phyloP scores from a whole-genome alignment of 1,140 invertebrate species.

The Meloidogyne chitwoodi region DNA sequence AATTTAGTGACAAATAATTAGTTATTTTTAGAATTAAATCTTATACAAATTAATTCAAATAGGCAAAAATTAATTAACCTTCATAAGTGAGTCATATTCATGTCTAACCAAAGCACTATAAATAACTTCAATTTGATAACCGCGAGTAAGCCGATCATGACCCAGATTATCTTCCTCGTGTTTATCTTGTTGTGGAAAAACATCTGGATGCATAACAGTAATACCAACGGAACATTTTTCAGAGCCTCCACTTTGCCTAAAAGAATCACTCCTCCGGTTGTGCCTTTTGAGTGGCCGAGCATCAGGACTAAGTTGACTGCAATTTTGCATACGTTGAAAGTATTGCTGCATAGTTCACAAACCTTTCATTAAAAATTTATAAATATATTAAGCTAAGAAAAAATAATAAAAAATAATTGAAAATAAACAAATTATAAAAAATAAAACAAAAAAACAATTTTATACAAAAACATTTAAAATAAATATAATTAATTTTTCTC shows the following conservation, averaged over 20 bases:
- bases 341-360: constrained; percentile 3
- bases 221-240: neutral
- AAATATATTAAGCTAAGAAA: too few relatives aligned
- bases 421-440: too few relatives aligned
- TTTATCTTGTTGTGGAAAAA: constrained; percentile 40
- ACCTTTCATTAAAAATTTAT: neutral
- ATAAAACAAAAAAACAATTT: too few relatives aligned
- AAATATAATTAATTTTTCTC: neutral
- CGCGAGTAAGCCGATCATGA: constrained; percentile 25
- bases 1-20: too few relatives aligned
- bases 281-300: constrained; percentile 17
- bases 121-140: constrained; percentile 26
- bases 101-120: constrained; percentile 7
- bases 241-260: constrained; percentile 13
- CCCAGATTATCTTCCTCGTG: constrained; percentile 47
- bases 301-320: constrained; percentile 15
- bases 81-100: constrained; percentile 37
- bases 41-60: too few relatives aligned
- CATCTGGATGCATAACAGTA: constrained; percentile 30
- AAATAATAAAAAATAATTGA: too few relatives aligned
- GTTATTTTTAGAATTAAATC: too few relatives aligned
- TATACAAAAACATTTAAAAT: neutral
- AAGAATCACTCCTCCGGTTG: neutral
- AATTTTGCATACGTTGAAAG: constrained; percentile 8
- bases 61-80: constrained; percentile 22